phyloP scores from a whole-genome alignment of 2,797 vertebrate genomes.

The Phoeniculus purpureus region DNA sequence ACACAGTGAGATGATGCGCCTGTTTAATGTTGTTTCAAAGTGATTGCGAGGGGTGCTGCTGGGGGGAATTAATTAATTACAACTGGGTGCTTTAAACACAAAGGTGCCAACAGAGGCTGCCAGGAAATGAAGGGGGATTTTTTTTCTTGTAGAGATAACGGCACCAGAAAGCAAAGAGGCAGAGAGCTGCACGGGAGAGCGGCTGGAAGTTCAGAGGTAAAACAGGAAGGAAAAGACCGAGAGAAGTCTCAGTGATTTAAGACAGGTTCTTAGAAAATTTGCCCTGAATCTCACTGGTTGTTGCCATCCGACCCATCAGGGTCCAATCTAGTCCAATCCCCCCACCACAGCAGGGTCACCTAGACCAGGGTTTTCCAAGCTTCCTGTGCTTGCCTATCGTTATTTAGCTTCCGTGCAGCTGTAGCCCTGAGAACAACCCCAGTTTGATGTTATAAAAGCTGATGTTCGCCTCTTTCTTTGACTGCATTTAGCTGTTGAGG shows the following conservation, averaged over 20 bases:
- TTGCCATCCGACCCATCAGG: not conserved
- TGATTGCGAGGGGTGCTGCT: not conserved
- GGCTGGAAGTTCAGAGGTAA: not conserved
- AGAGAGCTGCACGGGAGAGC: not conserved
- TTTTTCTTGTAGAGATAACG: not conserved
- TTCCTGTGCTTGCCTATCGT: slow-evolving; percentile 3
- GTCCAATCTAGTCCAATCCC: too few species aligned
- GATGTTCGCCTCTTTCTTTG: slow-evolving; percentile 70
- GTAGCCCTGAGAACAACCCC: slow-evolving; percentile 40
- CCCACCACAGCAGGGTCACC: too few species aligned
- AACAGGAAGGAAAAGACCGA: not conserved
- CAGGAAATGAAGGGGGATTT: not conserved
- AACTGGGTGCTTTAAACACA: not conserved
- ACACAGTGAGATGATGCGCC: not conserved
- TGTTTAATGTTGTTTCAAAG: not conserved
- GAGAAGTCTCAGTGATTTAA: not conserved
- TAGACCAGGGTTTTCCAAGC: not conserved
- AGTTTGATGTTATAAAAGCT: slow-evolving; percentile 68
- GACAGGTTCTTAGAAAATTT: not conserved
- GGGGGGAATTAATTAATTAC: not conserved
- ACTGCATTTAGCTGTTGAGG: slow-evolving; percentile 49
- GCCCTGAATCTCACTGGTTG: not conserved
- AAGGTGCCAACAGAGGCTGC: not conserved
- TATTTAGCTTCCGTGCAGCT: slow-evolving; percentile 3
- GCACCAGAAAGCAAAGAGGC: not conserved